These are phyloP conservation scores for Rhynchopsitta pachyrhyncha DNA, from an alignment of 2,113 vertebrate genomes.

Conservation along the genomic window DNA sequence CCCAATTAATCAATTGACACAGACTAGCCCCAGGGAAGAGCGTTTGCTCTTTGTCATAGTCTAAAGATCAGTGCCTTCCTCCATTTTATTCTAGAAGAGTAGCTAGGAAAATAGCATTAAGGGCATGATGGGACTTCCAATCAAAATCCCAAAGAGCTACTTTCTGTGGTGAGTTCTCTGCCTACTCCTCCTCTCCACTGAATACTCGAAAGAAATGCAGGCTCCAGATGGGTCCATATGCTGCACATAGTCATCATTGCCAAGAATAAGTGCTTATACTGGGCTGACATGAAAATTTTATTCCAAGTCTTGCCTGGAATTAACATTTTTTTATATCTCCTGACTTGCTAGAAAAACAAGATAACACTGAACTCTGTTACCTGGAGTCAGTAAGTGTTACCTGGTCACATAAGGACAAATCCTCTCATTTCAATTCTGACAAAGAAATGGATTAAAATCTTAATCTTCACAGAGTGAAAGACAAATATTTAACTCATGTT, in stretches of 20 bases:
- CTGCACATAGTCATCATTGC: background rate
- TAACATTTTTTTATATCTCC: background rate
- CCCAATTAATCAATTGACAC: background rate
- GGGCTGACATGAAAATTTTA: background rate
- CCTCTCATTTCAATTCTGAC: slow-evolving; percentile 22
- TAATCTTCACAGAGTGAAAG: background rate
- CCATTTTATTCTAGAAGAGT: background rate
- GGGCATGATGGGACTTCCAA: background rate
- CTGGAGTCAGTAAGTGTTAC: background rate
- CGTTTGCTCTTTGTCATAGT: background rate
- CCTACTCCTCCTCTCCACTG: rapidly evolving
- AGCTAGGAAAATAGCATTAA: background rate
- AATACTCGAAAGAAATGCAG: background rate
- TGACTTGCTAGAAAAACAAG: background rate
- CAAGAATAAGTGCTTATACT: background rate
- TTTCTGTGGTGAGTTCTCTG: background rate
- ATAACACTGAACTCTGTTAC: background rate
- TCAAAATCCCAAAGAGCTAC: background rate
- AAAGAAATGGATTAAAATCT: slow-evolving; percentile 7
- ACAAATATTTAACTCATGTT: slow-evolving; percentile 28
- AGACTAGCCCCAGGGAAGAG: background rate
- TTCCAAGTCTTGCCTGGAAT: background rate
- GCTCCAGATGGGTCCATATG: background rate
- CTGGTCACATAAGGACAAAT: slow-evolving; percentile 16
- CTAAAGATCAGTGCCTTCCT: background rate